These are phyloP conservation scores for Phyllostomus hastatus DNA, from an alignment of 2,113 vertebrate genomes.

Conservation along the genomic window DNA sequence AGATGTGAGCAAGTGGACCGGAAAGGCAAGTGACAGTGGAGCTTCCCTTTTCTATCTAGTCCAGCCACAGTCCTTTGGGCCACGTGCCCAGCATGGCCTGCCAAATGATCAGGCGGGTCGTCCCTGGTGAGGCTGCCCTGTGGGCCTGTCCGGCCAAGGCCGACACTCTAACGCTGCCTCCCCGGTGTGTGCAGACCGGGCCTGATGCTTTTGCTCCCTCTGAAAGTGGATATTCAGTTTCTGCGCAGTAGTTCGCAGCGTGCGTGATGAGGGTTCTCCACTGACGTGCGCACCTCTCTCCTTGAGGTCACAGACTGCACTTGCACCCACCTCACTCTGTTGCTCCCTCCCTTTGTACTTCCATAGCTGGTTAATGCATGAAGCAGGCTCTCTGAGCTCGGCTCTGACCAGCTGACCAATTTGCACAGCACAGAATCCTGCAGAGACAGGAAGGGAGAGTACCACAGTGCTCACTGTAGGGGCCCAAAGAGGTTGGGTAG, in stretches of 20 bases:
- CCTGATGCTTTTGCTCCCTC: not conserved
- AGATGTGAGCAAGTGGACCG: not conserved
- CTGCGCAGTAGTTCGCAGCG: accelerated
- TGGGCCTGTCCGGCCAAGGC: not conserved
- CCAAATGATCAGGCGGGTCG: not conserved
- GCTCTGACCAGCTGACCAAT: not conserved
- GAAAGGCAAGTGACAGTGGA: not conserved
- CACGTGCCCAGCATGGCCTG: not conserved
- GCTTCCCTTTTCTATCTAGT: not conserved
- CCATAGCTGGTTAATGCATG: not conserved
- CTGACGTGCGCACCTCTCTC: accelerated
- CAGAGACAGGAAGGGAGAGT: not conserved
- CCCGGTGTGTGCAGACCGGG: not conserved
- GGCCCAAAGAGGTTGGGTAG: not conserved
- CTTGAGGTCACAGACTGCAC: accelerated
- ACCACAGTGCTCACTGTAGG: accelerated
- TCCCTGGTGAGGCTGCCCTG: not conserved
- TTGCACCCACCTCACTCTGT: not conserved
- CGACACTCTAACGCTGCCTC: not conserved
- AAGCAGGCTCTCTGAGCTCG: not conserved
- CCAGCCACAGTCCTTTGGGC: not conserved
- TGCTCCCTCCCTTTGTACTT: not conserved
- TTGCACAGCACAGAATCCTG: not conserved
- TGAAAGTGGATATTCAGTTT: not conserved
- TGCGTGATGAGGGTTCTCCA: accelerated